Conservation (phyloP, 2,797 vertebrate species). For the Lepus townsendii region DNA sequence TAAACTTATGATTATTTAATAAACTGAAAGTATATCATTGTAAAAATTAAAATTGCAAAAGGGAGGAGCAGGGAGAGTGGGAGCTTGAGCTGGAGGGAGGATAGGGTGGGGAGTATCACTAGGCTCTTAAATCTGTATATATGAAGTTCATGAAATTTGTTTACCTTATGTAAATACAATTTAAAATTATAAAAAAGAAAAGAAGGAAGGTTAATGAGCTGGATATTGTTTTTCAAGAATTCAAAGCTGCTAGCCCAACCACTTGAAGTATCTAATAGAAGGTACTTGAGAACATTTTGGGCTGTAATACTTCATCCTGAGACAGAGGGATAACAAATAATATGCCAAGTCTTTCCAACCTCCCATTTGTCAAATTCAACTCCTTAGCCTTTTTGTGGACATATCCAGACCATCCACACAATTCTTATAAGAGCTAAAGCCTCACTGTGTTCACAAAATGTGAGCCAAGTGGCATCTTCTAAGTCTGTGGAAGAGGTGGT, state of each 20-base stretch:
- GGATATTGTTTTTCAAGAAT: background rate
- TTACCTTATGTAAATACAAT: too few species aligned
- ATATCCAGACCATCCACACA: background rate
- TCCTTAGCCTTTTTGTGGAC: background rate
- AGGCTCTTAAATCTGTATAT: too few species aligned
- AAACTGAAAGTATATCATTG: too few species aligned
- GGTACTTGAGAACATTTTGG: background rate
- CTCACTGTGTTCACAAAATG: background rate
- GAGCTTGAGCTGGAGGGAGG: too few species aligned
- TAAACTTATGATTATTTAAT: too few species aligned
- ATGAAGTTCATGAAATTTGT: too few species aligned
- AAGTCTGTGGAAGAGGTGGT: background rate
- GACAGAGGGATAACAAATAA: background rate
- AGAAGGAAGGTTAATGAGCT: background rate
- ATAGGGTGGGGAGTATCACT: too few species aligned
- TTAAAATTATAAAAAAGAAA: too few species aligned
- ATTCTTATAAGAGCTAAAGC: background rate
- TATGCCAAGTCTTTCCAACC: background rate
- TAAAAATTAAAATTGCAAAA: too few species aligned
- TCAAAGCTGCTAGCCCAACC: background rate
- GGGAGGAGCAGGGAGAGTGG: too few species aligned
- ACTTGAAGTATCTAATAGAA: background rate
- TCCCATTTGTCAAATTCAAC: background rate
- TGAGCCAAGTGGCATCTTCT: background rate
- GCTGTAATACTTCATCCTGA: background rate